phyloP scores from a whole-genome alignment of 2,113 vertebrate genomes.

The Hemiscyllium ocellatum region DNA sequence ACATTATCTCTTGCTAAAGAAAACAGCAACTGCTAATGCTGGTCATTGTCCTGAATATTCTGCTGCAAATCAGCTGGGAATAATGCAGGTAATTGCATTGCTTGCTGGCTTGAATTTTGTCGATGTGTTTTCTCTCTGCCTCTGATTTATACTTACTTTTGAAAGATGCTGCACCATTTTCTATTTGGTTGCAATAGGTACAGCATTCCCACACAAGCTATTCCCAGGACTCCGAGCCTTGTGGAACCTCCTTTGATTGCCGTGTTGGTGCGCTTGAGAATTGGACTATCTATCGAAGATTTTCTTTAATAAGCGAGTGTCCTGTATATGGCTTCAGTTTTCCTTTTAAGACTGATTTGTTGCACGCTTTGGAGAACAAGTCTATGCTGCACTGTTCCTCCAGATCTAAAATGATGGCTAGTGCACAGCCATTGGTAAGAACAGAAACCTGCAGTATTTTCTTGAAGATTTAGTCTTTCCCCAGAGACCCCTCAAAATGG shows the following conservation, averaged over 20 bases:
- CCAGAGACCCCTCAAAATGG: not conserved
- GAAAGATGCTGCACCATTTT: too few species aligned
- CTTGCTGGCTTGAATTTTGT: too few species aligned
- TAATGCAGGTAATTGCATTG: too few species aligned
- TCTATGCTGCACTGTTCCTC: not conserved
- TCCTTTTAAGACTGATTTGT: not conserved
- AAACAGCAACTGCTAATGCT: not conserved
- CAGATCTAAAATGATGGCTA: not conserved
- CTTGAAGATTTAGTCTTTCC: not conserved
- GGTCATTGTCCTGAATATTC: too few species aligned
- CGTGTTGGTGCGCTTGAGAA: not conserved
- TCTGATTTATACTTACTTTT: too few species aligned
- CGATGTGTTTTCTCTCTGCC: too few species aligned
- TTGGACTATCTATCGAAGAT: not conserved
- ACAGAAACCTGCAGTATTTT: not conserved
- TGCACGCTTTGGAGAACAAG: not conserved
- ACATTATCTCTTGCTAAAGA: not conserved
- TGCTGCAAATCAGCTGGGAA: too few species aligned
- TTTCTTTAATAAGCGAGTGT: not conserved
- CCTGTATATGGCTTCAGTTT: not conserved
- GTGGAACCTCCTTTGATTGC: not conserved
- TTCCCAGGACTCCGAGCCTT: not conserved
- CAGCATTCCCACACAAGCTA: too few species aligned
- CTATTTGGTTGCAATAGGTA: too few species aligned
- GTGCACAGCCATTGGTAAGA: not conserved